phyloP scores from a whole-genome alignment of 2,113 vertebrate species.

The Cromileptes altivelis region DNA sequence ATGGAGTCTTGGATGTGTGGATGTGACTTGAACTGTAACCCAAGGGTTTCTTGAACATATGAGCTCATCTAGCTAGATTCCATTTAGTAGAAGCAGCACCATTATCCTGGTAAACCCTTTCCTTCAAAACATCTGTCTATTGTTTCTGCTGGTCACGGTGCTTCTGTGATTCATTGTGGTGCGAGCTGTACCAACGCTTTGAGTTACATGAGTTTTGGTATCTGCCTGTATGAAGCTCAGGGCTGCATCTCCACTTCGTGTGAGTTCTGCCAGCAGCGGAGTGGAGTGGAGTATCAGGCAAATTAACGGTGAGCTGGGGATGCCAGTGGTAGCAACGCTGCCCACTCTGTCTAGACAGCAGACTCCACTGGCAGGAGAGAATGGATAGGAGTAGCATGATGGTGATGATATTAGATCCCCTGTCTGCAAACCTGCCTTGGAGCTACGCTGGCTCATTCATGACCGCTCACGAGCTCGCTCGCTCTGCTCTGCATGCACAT shows the following conservation, averaged over 20 bases:
- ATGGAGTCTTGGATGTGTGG: not conserved
- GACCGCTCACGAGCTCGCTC: conserved; percentile 32
- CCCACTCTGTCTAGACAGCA: conserved; percentile 67
- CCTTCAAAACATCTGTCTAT: not conserved
- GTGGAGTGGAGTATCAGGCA: conserved; percentile 30
- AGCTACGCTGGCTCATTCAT: conserved; percentile 65
- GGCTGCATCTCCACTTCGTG: conserved; percentile 22
- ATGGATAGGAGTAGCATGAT: conserved; percentile 52
- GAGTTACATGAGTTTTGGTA: conserved; percentile 14
- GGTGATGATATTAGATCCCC: conserved; percentile 60
- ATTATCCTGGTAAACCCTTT: not conserved
- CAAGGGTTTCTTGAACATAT: not conserved
- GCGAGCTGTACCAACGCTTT: not conserved
- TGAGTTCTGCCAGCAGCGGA: conserved; percentile 27
- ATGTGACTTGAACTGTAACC: not conserved
- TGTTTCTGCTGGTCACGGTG: too few species aligned
- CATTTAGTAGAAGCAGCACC: not conserved
- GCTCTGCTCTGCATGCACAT: conserved; percentile 29
- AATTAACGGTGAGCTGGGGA: conserved; percentile 36
- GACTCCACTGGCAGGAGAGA: conserved; percentile 59
- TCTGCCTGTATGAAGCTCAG: conserved; percentile 7
- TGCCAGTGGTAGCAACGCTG: conserved; percentile 47
- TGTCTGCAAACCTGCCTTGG: conserved; percentile 64
- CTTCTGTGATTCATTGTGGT: not conserved
- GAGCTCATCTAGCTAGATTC: not conserved